Percentiles rank a stretch among this genome's conserved stretches.
Conservation (phyloP, 1,140 invertebrate species). For the Ostrea denselamellosa region DNA sequence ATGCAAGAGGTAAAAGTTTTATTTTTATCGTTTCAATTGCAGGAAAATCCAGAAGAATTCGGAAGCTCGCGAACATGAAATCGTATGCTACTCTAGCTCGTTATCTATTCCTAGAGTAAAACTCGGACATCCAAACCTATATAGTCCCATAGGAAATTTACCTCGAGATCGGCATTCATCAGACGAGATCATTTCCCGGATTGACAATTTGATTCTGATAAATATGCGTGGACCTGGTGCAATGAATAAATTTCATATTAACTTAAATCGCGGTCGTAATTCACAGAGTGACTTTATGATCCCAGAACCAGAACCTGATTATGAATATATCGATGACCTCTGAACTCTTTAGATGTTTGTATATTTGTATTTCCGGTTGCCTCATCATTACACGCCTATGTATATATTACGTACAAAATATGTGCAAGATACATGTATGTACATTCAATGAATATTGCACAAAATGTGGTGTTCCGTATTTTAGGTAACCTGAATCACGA, state of each 20-base stretch:
- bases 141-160: not conserved
- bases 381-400: too few relatives aligned
- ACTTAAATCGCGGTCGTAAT: not conserved
- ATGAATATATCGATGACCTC: not conserved
- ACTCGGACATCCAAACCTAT: not conserved
- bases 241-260: not conserved
- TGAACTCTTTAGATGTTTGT: too few relatives aligned
- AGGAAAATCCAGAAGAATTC: not conserved
- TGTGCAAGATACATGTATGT: too few relatives aligned
- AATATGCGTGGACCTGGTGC: not conserved
- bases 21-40: not conserved
- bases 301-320: not conserved
- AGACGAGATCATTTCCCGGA: not conserved
- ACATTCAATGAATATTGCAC: too few relatives aligned
- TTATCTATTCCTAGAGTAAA: not conserved
- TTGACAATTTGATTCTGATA: not conserved
- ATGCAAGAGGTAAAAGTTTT: too few relatives aligned
- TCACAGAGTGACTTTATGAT: not conserved
- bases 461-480: too few relatives aligned
- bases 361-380: too few relatives aligned
- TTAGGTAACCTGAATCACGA: too few relatives aligned
- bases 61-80: not conserved
- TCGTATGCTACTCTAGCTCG: not conserved
- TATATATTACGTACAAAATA: too few relatives aligned
- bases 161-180: not conserved